A percentile compares a stretch with the other conserved stretches of the same genome.
These are phyloP conservation scores for Alligator mississippiensis DNA, from an alignment of 2,113 vertebrate genomes.

Conservation along the genomic window DNA sequence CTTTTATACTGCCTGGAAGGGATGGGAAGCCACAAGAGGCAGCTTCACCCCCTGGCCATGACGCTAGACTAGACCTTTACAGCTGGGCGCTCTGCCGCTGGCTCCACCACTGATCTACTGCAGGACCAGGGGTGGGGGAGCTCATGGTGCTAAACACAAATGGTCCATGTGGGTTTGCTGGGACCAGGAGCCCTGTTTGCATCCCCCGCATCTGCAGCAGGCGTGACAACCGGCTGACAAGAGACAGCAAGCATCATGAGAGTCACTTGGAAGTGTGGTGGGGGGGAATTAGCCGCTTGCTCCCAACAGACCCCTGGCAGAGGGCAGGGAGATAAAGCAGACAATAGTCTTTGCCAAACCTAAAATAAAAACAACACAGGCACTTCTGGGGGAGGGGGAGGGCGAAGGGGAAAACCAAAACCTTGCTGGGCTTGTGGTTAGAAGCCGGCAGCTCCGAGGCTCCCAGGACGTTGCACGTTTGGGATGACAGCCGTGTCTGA, in stretches of 20 bases:
- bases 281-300: not conserved
- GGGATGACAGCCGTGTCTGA: not conserved
- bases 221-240: not conserved
- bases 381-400: no score
- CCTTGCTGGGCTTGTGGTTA: not conserved
- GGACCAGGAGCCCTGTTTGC: not conserved
- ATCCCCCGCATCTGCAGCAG: not conserved
- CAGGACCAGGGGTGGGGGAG: no score
- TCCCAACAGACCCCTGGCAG: not conserved
- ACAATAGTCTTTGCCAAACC: not conserved
- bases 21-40: not conserved
- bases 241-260: not conserved
- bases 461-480: not conserved
- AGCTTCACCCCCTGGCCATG: not conserved
- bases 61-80: not conserved
- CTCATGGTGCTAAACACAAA: not conserved
- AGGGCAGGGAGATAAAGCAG: not conserved
- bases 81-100: not conserved
- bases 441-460: not conserved
- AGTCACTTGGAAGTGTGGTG: not conserved
- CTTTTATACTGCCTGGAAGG: not conserved
- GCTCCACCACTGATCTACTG: not conserved
- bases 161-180: not conserved
- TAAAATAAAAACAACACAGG: not conserved
- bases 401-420: not conserved